Evolutionary conservation across 2,888 invertebrate species (phyloP), one percentile per base, ranked within the genome.

Genomic region (Pogonocherus hispidulus): DNA sequence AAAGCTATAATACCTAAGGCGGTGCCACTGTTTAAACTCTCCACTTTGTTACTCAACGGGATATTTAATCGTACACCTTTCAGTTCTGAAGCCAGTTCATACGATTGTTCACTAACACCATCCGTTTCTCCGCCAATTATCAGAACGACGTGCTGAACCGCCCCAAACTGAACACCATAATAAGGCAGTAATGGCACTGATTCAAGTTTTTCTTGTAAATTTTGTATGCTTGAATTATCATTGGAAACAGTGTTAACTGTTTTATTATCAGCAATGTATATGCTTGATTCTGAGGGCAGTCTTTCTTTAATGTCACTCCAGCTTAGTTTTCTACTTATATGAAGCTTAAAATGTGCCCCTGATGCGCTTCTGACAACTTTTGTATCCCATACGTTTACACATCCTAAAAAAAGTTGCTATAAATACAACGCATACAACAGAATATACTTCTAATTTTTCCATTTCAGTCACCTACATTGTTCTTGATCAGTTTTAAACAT

Each of bases 101-200:
- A 91, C 3, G 94, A 92, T 22, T 92, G 89, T 18, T 87, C 82
- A 86, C 94, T 94, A n/a, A 97, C 87, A 0, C 97, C 96, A 83
- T 93, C 90, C 5, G 95, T 95, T 86, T 98, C 98, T 6, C 97
- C 97, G 11, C 97, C 96, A 74, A 97, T 87, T 35, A 97, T 88
- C 3, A 98, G 83, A 27, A 92, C 89, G 23, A 90, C 87, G 73
- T 91, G 88, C 22, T 87, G 84, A 54, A 86, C 82, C 22, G 84
- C 78, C 1, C 86, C 80, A 83, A 88, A 93, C 77, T 91, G 86
- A 0, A 90, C 83, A 56, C 88, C 82, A 80, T 90, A 90, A 82
- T 94, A 94, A 32, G 92, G 90, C 51, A 78, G 44, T 27, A 78
- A 52, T 18, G 78, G 78, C 9, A 74, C 62, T 16, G 69, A 41